These are phyloP conservation scores for Tuta absoluta DNA, from an alignment of 2,888 invertebrate genomes.

Conservation along the genomic window DNA sequence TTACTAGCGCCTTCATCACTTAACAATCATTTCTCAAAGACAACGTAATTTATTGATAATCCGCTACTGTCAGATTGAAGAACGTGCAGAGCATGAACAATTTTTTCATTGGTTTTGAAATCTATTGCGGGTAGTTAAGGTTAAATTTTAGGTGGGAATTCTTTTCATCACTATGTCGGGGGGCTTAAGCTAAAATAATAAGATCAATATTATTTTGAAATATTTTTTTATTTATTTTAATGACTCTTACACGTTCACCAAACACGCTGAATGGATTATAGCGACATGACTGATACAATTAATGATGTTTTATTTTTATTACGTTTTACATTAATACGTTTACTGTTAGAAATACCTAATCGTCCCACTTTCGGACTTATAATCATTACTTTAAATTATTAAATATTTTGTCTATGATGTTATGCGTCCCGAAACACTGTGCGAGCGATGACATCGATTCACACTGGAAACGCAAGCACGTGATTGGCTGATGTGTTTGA, in stretches of 20 bases:
- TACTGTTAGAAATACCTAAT: constrained; percentile 64
- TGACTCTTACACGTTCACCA: constrained; percentile 69
- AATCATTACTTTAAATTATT: constrained; percentile 74
- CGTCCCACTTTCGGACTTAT: constrained; percentile 48
- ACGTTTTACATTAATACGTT: constrained; percentile 56
- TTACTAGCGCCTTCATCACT: too few relatives aligned
- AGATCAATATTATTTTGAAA: constrained; percentile 26
- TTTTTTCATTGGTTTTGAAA: too few relatives aligned
- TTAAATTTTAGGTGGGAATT: too few relatives aligned
- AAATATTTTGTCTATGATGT: constrained; percentile 41
- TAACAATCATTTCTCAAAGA: too few relatives aligned
- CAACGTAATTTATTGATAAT: too few relatives aligned
- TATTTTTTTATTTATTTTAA: constrained; percentile 61
- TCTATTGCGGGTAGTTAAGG: too few relatives aligned
- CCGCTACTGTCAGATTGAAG: too few relatives aligned
- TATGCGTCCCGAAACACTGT: constrained; percentile 9
- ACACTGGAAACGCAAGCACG: constrained; percentile 11
- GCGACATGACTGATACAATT: constrained; percentile 70
- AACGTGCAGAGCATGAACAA: too few relatives aligned
- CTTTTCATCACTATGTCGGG: too few relatives aligned
- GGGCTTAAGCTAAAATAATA: constrained; percentile 6
- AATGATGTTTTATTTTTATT: constrained; percentile 42
- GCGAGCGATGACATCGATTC: not conserved
- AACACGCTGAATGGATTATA: constrained; percentile 73
- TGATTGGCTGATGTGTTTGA: not conserved